Evolutionary conservation across 2,888 invertebrate genomes (phyloP), one percentile per base, ranked within the genome.

Genomic region (Synergus gifuensis): DNA sequence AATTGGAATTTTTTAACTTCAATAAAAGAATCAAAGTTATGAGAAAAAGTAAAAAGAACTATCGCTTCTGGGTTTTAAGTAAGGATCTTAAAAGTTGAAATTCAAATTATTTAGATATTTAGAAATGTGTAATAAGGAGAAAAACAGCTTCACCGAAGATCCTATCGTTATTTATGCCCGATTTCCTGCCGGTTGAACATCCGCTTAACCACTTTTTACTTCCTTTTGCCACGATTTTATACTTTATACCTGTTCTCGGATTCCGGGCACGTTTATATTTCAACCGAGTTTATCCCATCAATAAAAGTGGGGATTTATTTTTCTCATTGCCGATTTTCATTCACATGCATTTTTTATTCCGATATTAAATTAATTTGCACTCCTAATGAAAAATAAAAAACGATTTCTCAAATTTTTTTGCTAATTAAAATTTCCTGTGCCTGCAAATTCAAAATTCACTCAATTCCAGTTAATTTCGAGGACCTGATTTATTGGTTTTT

Each of bases 141-240:
- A 66, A 60, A 76, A 49, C 60, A 76, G 46, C 18, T 62, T 36
- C 22, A n/a, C 42, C 18, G 77, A 82, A 81, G 82, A 82, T 81
- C 79, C 82, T 78, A 81, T 82, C 81, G 79, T 81, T 82, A 82
- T 82, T 82, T 82, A 82, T 81, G 82, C 78, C 85, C 82, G 83
- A 84, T 85, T 85, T 85, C 80, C 83, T 83, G 79, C 81, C 81
- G 83, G 76, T 80, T 64, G 63, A 79, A 84, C 82, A 81, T 83
- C 83, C 80, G 80, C 78, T 78, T 49, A 80, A 77, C 66, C 78
- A 44, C 76, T 73, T 78, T 81, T 64, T 78, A 62, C 54, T 81
- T 63, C 44, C 18, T 66, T 66, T 77, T 78, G 66, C 66, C 44
- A 66, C 66, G 40, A 66, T 49, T 49, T 69, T 69, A 28, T 69